Conservation (phyloP, 1,140 invertebrate genomes). For the Spodoptera litura region DNA sequence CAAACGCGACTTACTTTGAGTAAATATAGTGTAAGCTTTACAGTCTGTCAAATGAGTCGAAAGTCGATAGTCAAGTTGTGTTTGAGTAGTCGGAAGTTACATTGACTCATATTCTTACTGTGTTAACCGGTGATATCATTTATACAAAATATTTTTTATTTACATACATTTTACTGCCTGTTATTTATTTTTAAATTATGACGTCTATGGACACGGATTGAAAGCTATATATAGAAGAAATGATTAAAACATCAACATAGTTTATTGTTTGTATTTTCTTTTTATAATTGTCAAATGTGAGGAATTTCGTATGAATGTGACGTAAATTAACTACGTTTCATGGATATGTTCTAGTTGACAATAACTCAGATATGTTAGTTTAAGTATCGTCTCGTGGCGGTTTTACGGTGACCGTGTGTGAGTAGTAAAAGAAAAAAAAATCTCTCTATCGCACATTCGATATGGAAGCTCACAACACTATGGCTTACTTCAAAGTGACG, state of each 20-base stretch:
- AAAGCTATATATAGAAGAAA: neutral
- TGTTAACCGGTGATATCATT: slow-evolving; percentile 2
- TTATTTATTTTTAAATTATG: slow-evolving; percentile 17
- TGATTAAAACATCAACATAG: no score
- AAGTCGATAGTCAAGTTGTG: no score
- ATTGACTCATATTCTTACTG: neutral
- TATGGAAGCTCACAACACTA: no score
- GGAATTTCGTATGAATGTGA: neutral
- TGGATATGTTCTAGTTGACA: slow-evolving; percentile 23
- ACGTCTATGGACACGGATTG: neutral
- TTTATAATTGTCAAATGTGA: neutral
- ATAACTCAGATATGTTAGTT: slow-evolving; percentile 23
- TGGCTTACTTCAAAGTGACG: no score
- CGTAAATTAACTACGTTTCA: neutral
- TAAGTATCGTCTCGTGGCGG: neutral
- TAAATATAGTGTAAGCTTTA: no score
- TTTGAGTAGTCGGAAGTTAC: neutral
- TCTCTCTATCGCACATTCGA: neutral
- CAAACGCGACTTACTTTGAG: no score
- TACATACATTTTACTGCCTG: slow-evolving; percentile 18
- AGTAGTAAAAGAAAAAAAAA: neutral
- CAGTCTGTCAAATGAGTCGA: no score
- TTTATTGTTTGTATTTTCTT: neutral
- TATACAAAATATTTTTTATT: slow-evolving; percentile 9
- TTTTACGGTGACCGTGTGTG: no score